Conservation (phyloP, 2,888 invertebrate genomes). For the Drosophila cracens region DNA sequence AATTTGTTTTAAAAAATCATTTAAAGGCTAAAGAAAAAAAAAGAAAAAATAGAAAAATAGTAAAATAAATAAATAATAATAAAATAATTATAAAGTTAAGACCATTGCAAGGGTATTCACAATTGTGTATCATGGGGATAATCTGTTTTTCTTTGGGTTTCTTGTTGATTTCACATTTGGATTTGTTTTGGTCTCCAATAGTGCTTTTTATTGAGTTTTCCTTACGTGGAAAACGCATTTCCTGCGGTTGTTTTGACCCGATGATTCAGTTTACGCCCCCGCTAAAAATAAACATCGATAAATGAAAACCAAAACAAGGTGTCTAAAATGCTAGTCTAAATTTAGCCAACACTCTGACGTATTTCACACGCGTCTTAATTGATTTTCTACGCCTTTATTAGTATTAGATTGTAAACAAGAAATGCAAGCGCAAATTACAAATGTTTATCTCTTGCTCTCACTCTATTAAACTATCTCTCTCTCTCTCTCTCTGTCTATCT, state of each 20-base stretch:
- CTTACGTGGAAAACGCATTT: constrained; percentile 63
- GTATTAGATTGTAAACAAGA: constrained; percentile 75
- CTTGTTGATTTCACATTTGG: constrained; percentile 41
- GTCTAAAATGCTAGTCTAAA: constrained; percentile 48
- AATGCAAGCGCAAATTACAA: constrained; percentile 37
- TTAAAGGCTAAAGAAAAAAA: background rate
- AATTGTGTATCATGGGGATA: background rate
- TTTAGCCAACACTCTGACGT: constrained; percentile 71
- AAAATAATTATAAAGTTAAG: background rate
- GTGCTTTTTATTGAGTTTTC: constrained; percentile 52
- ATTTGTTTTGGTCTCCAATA: constrained; percentile 30
- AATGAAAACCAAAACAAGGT: constrained; percentile 47
- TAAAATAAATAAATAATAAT: no score
- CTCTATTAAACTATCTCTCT: constrained; percentile 5
- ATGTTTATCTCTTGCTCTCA: constrained; percentile 47
- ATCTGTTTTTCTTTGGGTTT: background rate
- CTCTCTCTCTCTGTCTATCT: constrained; percentile 9
- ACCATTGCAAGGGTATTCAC: background rate
- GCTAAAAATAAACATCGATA: constrained; percentile 38
- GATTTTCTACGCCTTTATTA: constrained; percentile 67
- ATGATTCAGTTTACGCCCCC: constrained; percentile 62
- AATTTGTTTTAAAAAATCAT: background rate
- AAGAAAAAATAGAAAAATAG: background rate
- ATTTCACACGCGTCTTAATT: constrained; percentile 74
- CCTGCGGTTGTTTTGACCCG: constrained; percentile 57